Evolutionary conservation across 2,113 vertebrate species (phyloP).

Genomic region (Macheiramphus alcinus): DNA sequence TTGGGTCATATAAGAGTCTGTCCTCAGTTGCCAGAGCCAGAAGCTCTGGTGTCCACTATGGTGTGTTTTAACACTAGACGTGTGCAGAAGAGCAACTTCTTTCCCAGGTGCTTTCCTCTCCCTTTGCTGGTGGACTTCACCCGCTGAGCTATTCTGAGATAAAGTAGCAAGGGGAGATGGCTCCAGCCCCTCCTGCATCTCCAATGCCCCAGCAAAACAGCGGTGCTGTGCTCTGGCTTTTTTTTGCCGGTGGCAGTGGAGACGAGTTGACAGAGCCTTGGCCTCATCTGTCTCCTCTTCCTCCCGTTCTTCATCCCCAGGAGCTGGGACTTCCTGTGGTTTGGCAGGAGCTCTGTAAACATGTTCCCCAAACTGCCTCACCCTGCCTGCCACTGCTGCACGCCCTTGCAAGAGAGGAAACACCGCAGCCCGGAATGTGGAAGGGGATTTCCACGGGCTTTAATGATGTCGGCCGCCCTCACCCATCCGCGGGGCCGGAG

Average conservation of each 20-base stretch:
- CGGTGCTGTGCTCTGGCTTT: background rate
- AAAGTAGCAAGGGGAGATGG: background rate
- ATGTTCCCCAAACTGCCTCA: constrained; percentile 19
- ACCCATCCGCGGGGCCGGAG: background rate
- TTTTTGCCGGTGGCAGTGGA: background rate
- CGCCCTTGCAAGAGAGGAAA: constrained; percentile 13
- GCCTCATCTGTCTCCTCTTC: constrained; percentile 2
- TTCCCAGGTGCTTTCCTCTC: background rate
- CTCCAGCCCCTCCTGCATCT: background rate
- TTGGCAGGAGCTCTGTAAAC: constrained; percentile 59
- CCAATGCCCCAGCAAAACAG: background rate
- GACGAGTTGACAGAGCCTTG: constrained; percentile 8
- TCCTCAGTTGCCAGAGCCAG: background rate
- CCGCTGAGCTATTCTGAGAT: background rate
- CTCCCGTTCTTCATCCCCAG: background rate
- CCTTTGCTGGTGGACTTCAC: background rate
- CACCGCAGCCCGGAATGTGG: background rate
- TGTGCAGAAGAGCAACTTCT: background rate
- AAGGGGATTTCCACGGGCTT: constrained; percentile 33
- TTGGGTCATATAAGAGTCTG: background rate
- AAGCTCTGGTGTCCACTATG: background rate
- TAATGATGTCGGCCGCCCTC: background rate
- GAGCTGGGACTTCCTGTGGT: constrained; percentile 60
- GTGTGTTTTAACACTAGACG: background rate
- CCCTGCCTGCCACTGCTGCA: background rate